Percentiles rank a stretch among this genome's conserved stretches.
These are phyloP conservation scores for Ctenoplectra terminalis DNA, from an alignment of 1,140 invertebrate genomes.

Conservation along the genomic window DNA sequence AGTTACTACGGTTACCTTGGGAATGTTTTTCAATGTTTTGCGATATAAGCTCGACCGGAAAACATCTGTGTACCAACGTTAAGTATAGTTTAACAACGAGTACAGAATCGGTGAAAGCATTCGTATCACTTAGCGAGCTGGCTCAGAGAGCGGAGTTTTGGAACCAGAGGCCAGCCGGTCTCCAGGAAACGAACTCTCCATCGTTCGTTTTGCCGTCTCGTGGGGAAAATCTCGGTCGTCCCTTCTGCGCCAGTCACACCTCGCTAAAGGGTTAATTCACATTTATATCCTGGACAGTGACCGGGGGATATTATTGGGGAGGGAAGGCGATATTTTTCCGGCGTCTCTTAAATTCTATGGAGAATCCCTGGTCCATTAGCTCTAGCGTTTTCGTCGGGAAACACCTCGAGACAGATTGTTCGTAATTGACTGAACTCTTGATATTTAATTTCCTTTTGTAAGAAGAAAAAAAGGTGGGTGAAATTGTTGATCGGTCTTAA, in stretches of 20 bases:
- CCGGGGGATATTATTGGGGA: constrained; percentile 22
- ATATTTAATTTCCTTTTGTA: no score
- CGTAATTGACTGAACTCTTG: no score
- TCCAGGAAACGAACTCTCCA: constrained; percentile 1
- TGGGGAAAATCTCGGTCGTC: constrained; percentile 55
- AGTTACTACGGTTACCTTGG: constrained; percentile 11
- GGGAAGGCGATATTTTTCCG: constrained; percentile 23
- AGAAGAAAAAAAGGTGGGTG: no score
- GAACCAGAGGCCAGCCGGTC: not conserved
- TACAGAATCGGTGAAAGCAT: constrained; percentile 70
- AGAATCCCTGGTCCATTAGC: constrained; percentile 30
- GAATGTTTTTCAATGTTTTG: not conserved
- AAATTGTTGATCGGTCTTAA: not conserved
- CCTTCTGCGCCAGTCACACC: not conserved
- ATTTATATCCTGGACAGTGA: constrained; percentile 51
- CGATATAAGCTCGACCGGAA: constrained; percentile 34
- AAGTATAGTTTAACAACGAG: constrained; percentile 78
- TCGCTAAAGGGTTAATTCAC: constrained; percentile 63
- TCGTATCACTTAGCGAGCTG: constrained; percentile 76
- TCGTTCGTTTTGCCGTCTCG: constrained; percentile 18
- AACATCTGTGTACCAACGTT: constrained; percentile 71
- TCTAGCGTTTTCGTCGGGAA: not conserved
- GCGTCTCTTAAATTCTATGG: constrained; percentile 25
- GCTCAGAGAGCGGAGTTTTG: constrained; percentile 2
- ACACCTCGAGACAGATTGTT: no score